Evolutionary conservation across 2,113 vertebrate genomes (phyloP).

Genomic region (Morone chrysops): DNA sequence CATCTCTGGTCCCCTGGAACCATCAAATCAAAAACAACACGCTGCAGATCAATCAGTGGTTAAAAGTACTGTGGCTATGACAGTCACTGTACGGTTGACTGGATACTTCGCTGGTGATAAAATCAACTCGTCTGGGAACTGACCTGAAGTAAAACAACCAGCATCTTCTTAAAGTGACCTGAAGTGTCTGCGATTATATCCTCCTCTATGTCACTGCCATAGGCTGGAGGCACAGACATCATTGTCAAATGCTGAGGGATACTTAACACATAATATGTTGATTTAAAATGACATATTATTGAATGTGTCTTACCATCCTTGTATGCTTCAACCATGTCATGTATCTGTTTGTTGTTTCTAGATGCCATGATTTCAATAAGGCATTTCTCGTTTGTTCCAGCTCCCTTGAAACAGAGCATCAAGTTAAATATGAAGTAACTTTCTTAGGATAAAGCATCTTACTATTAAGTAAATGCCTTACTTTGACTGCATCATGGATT

Average conservation of each 20-base stretch:
- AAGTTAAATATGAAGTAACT: conserved; percentile 17
- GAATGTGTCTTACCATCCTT: conserved; percentile 88
- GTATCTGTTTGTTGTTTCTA: conserved; percentile 91
- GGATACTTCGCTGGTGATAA: not conserved
- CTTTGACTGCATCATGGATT: conserved; percentile 93
- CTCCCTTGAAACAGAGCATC: conserved; percentile 80
- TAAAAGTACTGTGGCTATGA: not conserved
- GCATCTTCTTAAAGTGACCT: conserved; percentile 98
- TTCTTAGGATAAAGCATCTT: not conserved
- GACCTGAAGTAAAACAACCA: conserved; percentile 95
- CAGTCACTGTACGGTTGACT: not conserved
- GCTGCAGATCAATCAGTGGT: not conserved
- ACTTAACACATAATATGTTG: not conserved
- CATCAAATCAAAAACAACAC: conserved; percentile 37
- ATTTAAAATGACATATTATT: not conserved
- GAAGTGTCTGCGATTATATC: conserved; percentile 90
- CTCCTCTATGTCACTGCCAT: conserved; percentile 90
- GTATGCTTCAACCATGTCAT: conserved; percentile 90
- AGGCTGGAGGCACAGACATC: conserved; percentile 82
- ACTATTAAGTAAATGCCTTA: conserved; percentile 67
- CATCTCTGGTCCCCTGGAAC: conserved; percentile 91
- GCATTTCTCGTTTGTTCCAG: conserved; percentile 93
- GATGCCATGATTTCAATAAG: conserved; percentile 96
- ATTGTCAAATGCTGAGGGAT: not conserved
- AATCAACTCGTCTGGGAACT: conserved; percentile 26